phyloP scores from a whole-genome alignment of 2,113 vertebrate genomes.

The Nannobrachium achirus region DNA sequence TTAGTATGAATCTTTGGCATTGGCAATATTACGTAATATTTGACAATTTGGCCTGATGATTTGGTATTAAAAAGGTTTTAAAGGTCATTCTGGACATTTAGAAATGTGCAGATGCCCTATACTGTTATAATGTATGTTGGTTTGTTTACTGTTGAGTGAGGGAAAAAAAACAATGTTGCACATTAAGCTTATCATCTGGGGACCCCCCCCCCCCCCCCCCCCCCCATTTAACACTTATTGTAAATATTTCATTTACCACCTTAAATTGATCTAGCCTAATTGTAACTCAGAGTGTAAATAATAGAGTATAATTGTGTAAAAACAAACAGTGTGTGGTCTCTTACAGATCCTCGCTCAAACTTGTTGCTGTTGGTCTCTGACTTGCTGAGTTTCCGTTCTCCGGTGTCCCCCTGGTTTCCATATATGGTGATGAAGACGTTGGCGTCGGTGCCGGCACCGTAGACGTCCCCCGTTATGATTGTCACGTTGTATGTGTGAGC shows the following conservation, averaged over 20 bases:
- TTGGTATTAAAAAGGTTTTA: too few species aligned
- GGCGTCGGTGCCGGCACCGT: slow-evolving; percentile 90
- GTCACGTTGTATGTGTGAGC: slow-evolving; percentile 91
- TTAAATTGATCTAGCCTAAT: too few species aligned
- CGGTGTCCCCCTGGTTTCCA: slow-evolving; percentile 92
- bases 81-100: too few species aligned
- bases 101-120: too few species aligned
- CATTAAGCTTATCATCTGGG: too few species aligned
- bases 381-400: slow-evolving; percentile 94
- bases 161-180: not conserved
- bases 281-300: not conserved
- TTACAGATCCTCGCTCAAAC: slow-evolving; percentile 93
- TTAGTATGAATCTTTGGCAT: too few species aligned
- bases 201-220: too few species aligned
- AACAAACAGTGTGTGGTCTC: slow-evolving; percentile 20
- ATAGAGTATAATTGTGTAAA: too few species aligned
- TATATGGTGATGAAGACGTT: slow-evolving; percentile 95
- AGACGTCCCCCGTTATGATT: slow-evolving; percentile 91
- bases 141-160: too few species aligned
- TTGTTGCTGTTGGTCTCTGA: slow-evolving; percentile 95
- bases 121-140: too few species aligned
- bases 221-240: not conserved
- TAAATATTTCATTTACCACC: not conserved
- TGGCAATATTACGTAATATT: too few species aligned
- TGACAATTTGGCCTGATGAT: too few species aligned